Evolutionary conservation across 2,888 invertebrate genomes (phyloP).

Genomic region (Lasiommata megera): DNA sequence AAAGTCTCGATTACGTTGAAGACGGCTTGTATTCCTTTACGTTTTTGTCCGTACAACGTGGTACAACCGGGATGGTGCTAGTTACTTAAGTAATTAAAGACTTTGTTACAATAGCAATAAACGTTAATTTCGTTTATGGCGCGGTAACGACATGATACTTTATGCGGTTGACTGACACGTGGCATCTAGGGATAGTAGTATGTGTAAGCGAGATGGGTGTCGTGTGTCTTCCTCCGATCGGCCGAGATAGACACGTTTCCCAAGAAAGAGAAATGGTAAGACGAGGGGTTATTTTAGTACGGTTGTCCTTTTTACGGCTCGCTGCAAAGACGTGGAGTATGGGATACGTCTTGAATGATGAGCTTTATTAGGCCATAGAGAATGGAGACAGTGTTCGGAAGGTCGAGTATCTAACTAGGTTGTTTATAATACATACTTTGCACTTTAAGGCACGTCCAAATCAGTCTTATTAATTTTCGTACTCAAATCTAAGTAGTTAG

Average conservation of each 20-base stretch:
- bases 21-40: slow-evolving; percentile 26
- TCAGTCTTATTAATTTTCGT: too few species aligned
- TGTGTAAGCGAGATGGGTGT: slow-evolving; percentile 51
- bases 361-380: slow-evolving; percentile 13
- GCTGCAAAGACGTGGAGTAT: slow-evolving; percentile 5
- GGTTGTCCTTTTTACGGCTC: slow-evolving; percentile 47
- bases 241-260: slow-evolving; percentile 65
- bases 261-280: slow-evolving; percentile 68
- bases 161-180: slow-evolving; percentile 61
- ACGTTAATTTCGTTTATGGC: slow-evolving; percentile 57
- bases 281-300: slow-evolving; percentile 58
- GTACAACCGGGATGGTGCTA: slow-evolving; percentile 19
- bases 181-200: slow-evolving; percentile 60
- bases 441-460: too few species aligned
- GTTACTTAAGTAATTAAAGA: slow-evolving; percentile 48
- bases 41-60: slow-evolving; percentile 20
- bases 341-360: slow-evolving; percentile 15
- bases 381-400: slow-evolving; percentile 2
- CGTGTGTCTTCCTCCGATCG: slow-evolving; percentile 52
- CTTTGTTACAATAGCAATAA: slow-evolving; percentile 55
- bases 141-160: slow-evolving; percentile 56
- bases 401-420: not conserved
- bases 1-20: slow-evolving; percentile 41
- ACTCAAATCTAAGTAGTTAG: too few species aligned
- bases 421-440: not conserved